Base-by-base conservation (phyloP, 1,140 invertebrate species). In the Drosophila truncata region DNA sequence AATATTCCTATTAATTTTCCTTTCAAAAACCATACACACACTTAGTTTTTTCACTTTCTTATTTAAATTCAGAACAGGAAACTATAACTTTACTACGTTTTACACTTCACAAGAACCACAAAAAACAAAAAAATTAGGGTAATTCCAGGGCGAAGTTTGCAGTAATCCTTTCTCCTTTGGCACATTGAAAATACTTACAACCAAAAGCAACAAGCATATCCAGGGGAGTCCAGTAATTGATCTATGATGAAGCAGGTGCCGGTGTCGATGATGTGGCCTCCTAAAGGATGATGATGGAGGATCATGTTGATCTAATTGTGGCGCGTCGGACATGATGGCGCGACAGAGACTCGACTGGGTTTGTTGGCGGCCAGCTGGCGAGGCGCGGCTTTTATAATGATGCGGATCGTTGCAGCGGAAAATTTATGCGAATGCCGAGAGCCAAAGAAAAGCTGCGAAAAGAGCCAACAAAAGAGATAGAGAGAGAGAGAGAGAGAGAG, bases 341-440 rank as follows among this genome's bases (percentile, higher is more conserved):
- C 88, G 81, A 50, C 74, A 62, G 80, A 73, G 74, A 64, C 90
- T 90, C 73, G 76, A 74, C 63, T 78, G 72, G 74, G 75, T 86
- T 91, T 91, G 90, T 90, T 83, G 76, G 76, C 80, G 75, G 27
- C 74, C 69, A 80, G 76, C 72, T 75, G 71, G 70, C 49, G 47
- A 71, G 54, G 55, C 47, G 81, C 52, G 78, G 82, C 90, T 91
- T 91, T 91, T 91, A 91, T 91, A 91, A 91, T 85, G 61, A 78
- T 66, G 69, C 73, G 49, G 41, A 39, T 69, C 83, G 87, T 62
- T 63, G 80, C 86, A 87, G 87, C 87, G 87, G 80, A 91, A 87
- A 91, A 91, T 90, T 85, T 90, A 90, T 90, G 85, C 85, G 85
- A 82, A 82, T 82, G 63, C 78, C 78, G 55, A 46, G 58, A 29